Base-by-base conservation (phyloP, 2,113 vertebrate species). In the Colaptes auratus region DNA sequence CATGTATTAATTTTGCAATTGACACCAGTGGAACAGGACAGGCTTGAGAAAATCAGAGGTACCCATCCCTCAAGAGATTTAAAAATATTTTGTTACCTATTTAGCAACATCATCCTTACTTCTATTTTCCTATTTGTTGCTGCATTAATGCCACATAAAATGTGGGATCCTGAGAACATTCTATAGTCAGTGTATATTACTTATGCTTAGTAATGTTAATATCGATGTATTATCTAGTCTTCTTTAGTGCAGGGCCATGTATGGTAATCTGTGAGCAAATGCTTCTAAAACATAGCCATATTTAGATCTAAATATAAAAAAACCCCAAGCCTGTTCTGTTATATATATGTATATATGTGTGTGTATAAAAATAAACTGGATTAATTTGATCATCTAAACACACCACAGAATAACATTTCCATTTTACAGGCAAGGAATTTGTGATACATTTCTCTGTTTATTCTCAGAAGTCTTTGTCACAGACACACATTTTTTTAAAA, bases 281-380 rank as follows among this genome's bases (percentile, higher is more conserved):
- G 58, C 73, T 70, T 89, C 60, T 73, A 84, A 95, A 96, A 73
- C 93, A 85, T 17, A 93, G 92, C 66, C 55, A 63, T 87, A 69
- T 93, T 90, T 88, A 93, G 82, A 81, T 12, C 15, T 27, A 79
- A 71, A 70, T 71, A 36, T 81, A 73, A 67, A 79, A 89, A 59
- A 63, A 20, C 8, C 0, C 23, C 21, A 60, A 88, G 19, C 4
- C 3, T 64, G 15, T 71, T 90, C 5, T 66, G 93, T 82, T 92
- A 59, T 82, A n/a, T 61, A 14, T 44, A 21, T 28, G 25, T 19
- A 17, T 12, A 39, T 39, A 39, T 39, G 11, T 39, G 39, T 25
- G 4, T 28, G 16, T 88, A 14, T 79, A 76, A 63, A 55, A 94
- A 80, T 94, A 65, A 66, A 61, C 58, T 84, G 36, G 14, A 69